Base-by-base conservation (phyloP, 2,113 vertebrate genomes). In the Garra rufa region DNA sequence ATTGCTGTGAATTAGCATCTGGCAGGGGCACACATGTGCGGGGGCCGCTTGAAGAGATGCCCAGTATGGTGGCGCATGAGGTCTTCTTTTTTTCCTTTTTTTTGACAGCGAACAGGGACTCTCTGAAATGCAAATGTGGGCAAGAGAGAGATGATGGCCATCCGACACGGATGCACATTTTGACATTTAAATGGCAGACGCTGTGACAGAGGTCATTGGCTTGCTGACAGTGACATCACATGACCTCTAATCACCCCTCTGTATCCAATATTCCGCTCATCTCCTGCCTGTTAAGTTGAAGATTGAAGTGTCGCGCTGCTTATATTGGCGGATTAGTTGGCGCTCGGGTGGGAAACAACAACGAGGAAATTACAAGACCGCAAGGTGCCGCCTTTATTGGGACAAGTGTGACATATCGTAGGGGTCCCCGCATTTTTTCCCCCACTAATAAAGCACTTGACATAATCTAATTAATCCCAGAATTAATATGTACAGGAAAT, bases 181-280 rank as follows among this genome's bases (percentile, higher is more conserved):
- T 86, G 86, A 88, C 86, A 88, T 86, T 89, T 85, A 89, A 89
- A 86, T 88, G 88, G 86, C 86, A 89, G 78, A 52, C 43, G 28
- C 21, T 17, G 24, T 87, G 85, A 88, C 86, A 87, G 88, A 85
- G 85, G 88, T 88, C 76, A 80, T 8, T 26, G 76, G 84, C 82
- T 87, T 19, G 41, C 87, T 83, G 86, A 85, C 86, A 85, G 70
- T 83, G 85, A 83, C 84, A 84, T 85, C 82, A 84, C 74, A 79
- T 74, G 82, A 86, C 82, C 77, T 43, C 67, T 74, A 52, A 81
- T 86, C 61, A 82, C 73, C 73, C 50, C 74, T 52, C 28, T 84
- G 67, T 84, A 83, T 59, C 77, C 67, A 71, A 81, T 74, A 85
- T 41, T 21, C 67, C 24, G 41, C 43, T 70, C 63, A 55, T 81